Evolutionary conservation across 2,113 vertebrate species (phyloP), one percentile per base, ranked within the genome.

Genomic region (Mystacornis crossleyi): DNA sequence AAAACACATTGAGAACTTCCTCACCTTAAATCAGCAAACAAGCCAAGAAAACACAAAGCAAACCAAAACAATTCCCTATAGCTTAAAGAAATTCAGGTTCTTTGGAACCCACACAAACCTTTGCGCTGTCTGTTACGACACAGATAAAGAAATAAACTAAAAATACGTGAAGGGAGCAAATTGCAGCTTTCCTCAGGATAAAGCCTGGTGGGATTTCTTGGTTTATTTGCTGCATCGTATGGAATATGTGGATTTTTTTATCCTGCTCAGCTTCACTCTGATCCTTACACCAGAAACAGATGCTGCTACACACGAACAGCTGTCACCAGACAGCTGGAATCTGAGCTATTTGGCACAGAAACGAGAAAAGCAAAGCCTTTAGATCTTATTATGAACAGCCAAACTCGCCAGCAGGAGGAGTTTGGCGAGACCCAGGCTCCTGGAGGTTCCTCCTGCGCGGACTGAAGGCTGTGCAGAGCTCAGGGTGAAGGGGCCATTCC

Each of bases 1-100:
- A 97, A 96, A 96, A 95, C 70, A 94, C 89, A 96, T 60, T 62
- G 70, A 84, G 69, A 74, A 93, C 62, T 96, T 95, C 95, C 86
- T 95, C 87, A 88, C 47, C 2, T 86, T 88, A 94, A 83, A 95
- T 88, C 33, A 92, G 58, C 86, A 95, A 93, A 72, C 67, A 91
- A 40, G 61, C 6, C 29, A 71, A 71, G 65, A 90, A 77, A 48
- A 33, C 28, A 28, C 10, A 88, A 86, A 94, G 78, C 38, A 65
- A 72, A 87, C 20, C 78, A 57, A 72, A 95, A 33, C 45, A 69
- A 45, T 53, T 47, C 57, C 70, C 80, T 90, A n/a, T n/a, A 84
- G 16, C 60, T 38, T 62, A 61, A 89, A 79, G 61, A 85, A 89
- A 93, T 17, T 51, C 26, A 50, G 42, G 14, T 51, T 90, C 84